Base-by-base conservation (phyloP, 2,113 vertebrate genomes). In the Setophaga kirtlandii region DNA sequence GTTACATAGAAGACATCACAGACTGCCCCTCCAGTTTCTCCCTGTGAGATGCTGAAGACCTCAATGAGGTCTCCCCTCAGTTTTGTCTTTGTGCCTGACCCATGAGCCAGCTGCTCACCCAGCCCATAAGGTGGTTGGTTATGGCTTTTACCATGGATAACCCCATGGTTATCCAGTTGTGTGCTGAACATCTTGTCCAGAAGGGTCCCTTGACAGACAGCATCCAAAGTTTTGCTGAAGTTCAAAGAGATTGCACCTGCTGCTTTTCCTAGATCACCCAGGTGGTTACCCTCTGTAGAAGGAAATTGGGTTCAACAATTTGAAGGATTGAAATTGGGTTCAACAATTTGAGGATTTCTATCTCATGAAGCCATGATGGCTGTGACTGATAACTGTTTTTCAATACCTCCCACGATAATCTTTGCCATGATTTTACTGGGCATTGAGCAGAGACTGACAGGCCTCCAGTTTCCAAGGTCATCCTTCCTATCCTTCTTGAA, bases 81-180 rank as follows among this genome's bases (percentile, higher is more conserved):
- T 3, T 11, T 44, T 0, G 0, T 35, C 8, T 9, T 55, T 49
- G 21, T 49, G 11, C 42, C 58, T 1, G 0, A 31, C 24, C 16
- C 2, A 0, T 42, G 20, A 71, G 41, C 21, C 30, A 25, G 9
- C 10, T 41, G 10, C 8, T 62, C 47, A 53, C n/a, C 19, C 19
- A 25, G 7, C 12, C 11, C 9, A 11, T 14, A 24, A 47, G 14
- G 37, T 28, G 14, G 9, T 5, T 2, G 6, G 12, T 55, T 35
- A 41, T 33, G 30, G 52, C 12, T 9, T 9, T 33, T 21, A 21
- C 30, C 53, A 33, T 33, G 30, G 30, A 13, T 55, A 55, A 33
- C 7, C 19, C 53, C 12, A 8, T 2, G 6, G 10, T 55, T 47
- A 55, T 8, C 41, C 41, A 63, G 16, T 7, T 55, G 30, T 47